Evolutionary conservation across 2,888 invertebrate genomes (phyloP).

Genomic region (Deilephila porcellus): DNA sequence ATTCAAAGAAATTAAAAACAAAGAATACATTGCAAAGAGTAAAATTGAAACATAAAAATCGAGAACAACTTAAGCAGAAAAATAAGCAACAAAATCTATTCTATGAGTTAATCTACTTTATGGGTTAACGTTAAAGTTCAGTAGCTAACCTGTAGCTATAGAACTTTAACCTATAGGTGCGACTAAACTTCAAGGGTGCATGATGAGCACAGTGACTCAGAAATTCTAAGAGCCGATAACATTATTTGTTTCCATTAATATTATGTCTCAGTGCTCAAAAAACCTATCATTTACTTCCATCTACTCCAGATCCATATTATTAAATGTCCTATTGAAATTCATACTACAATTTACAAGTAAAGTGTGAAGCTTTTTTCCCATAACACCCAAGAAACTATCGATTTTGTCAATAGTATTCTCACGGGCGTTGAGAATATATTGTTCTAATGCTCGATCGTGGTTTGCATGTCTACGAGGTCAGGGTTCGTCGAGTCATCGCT

Average conservation of each 20-base stretch:
- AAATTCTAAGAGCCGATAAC: not conserved
- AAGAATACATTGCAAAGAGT: too few species aligned
- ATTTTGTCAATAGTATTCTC: conserved; percentile 8
- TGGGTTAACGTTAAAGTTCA: not conserved
- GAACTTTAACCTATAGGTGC: not conserved
- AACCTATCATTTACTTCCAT: too few species aligned
- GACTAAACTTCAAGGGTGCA: not conserved
- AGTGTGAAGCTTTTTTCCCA: not conserved
- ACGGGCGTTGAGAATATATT: conserved; percentile 1
- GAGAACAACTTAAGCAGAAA: not conserved
- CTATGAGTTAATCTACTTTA: not conserved
- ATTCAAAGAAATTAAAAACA: too few species aligned
- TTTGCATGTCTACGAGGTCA: conserved; percentile 40
- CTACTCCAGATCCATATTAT: too few species aligned
- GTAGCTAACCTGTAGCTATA: too few species aligned
- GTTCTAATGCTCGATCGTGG: not conserved
- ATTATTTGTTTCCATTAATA: not conserved
- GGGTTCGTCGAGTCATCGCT: conserved; percentile 42
- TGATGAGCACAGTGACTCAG: not conserved
- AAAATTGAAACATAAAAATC: not conserved
- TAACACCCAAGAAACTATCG: not conserved
- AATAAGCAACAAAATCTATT: not conserved
- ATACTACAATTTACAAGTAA: too few species aligned
- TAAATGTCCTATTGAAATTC: too few species aligned
- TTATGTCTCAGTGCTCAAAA: too few species aligned